Evolutionary conservation across 2,888 invertebrate species (phyloP).

Genomic region (Diaprepes abbreviatus): DNA sequence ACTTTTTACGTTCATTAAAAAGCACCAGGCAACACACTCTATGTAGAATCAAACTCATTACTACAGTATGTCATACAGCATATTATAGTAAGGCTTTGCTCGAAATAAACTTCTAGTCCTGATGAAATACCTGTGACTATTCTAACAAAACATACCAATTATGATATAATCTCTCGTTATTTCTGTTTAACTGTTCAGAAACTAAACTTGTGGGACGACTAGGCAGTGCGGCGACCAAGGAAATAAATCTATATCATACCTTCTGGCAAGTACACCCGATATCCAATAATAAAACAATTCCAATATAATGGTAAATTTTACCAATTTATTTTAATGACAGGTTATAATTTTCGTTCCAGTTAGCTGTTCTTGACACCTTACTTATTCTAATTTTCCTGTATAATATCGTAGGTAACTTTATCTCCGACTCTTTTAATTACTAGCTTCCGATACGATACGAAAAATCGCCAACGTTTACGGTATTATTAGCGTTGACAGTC

Average conservation of each 20-base stretch:
- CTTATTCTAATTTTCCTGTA: constrained; percentile 18
- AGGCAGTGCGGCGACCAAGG: too few species aligned
- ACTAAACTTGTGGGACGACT: too few species aligned
- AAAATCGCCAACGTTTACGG: constrained; percentile 13
- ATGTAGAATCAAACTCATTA: too few species aligned
- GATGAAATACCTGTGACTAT: too few species aligned
- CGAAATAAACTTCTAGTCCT: too few species aligned
- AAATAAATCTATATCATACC: background rate
- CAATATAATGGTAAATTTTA: background rate
- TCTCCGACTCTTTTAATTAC: constrained; percentile 13
- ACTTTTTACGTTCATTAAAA: too few species aligned
- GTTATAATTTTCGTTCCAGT: constrained; percentile 19
- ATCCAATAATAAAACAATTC: constrained; percentile 14
- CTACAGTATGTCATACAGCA: too few species aligned
- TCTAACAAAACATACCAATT: too few species aligned
- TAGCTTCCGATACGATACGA: constrained; percentile 2
- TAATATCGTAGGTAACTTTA: constrained; percentile 2
- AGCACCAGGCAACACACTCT: too few species aligned
- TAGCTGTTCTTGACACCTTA: constrained; percentile 19
- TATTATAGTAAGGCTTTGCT: too few species aligned
- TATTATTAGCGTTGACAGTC: constrained; percentile 22
- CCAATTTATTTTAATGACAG: constrained; percentile 2
- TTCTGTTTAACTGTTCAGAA: too few species aligned
- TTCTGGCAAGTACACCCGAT: background rate
- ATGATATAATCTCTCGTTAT: too few species aligned